Evolutionary conservation across 2,888 invertebrate species (phyloP), one percentile per base, ranked within the genome.

Genomic region (Hipparchia semele): DNA sequence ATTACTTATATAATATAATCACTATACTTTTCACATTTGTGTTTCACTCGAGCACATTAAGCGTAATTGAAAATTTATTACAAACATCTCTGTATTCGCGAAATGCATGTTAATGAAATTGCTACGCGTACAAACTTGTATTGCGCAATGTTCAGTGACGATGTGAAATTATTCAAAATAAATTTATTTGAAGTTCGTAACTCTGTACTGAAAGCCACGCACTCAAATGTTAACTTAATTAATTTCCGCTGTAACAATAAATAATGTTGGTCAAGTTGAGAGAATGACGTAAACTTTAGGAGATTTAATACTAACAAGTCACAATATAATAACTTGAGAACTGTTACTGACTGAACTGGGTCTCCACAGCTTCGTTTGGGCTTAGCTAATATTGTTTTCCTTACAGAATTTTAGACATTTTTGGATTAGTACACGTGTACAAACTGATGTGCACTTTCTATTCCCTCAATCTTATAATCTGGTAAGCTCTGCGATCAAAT

Each of bases 101-200:
- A 61, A 61, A 61, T 61, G 45, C 61, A 61, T 61, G 45, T 61
- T 45, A 64, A 64, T 64, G 49, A 51, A 64, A 64, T 49, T 23
- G 49, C 64, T 64, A 51, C 49, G n/a, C 61, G 60, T 46, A 45
- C 64, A 64, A 64, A 62, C 62, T 62, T 49, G 13, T 49, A 13
- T 62, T 62, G 62, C 46, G 62, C 46, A 62, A 49, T 62, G 6
- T 62, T 13, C 7, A 62, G 46, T 62, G 4, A 49, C 49, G 49
- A 49, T 62, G n/a, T 8, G 13, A 64, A 49, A 62, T 62, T 49
- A 45, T 61, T 49, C 62, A 64, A 49, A 64, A n/a, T 64, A 46
- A 9, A 23, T 62, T 62, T 62, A 13, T 49, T 49, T 49, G 46
- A n/a, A 62, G 45, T 62, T 62, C 13, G 10, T 33, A 8, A 58